Conservation (phyloP, 2,797 vertebrate species). For the Sebastes miniatus region DNA sequence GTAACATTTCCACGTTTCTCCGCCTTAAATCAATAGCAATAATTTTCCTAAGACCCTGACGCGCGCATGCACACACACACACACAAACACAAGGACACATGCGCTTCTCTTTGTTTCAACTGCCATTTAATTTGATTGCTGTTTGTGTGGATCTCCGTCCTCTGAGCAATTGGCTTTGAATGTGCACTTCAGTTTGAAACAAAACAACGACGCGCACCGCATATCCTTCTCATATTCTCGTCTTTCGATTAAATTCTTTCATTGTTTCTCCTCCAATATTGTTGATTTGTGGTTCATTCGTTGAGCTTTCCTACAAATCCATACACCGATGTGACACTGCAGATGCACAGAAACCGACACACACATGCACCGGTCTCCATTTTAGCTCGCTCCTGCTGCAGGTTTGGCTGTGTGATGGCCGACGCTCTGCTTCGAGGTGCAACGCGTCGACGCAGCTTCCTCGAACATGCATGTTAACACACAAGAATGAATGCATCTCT, state of each 20-base stretch:
- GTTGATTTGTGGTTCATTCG: constrained; percentile 57
- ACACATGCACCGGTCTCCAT: constrained; percentile 61
- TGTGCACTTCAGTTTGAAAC: constrained; percentile 52
- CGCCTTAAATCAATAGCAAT: constrained; percentile 99
- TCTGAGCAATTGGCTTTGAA: constrained; percentile 59
- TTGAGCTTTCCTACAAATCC: constrained; percentile 39
- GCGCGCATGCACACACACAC: constrained; percentile 34
- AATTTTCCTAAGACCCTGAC: constrained; percentile 90
- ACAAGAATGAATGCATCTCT: background rate
- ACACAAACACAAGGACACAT: constrained; percentile 34
- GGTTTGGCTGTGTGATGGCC: constrained; percentile 71
- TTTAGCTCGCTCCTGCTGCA: constrained; percentile 62
- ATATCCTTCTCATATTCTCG: constrained; percentile 53
- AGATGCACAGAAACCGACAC: constrained; percentile 25
- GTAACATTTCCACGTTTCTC: constrained; percentile 95
- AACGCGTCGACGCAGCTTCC: constrained; percentile 4
- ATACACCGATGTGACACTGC: constrained; percentile 1
- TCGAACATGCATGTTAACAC: background rate
- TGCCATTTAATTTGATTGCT: constrained; percentile 72
- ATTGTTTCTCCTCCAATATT: constrained; percentile 53
- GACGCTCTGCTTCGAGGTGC: constrained; percentile 52
- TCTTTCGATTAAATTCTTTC: constrained; percentile 52
- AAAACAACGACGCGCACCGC: constrained; percentile 24
- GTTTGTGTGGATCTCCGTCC: constrained; percentile 57
- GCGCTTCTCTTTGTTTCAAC: constrained; percentile 71